These are phyloP conservation scores for Ctenosaura bakeri DNA, from an alignment of 2,797 vertebrate species.

Conservation along the genomic window DNA sequence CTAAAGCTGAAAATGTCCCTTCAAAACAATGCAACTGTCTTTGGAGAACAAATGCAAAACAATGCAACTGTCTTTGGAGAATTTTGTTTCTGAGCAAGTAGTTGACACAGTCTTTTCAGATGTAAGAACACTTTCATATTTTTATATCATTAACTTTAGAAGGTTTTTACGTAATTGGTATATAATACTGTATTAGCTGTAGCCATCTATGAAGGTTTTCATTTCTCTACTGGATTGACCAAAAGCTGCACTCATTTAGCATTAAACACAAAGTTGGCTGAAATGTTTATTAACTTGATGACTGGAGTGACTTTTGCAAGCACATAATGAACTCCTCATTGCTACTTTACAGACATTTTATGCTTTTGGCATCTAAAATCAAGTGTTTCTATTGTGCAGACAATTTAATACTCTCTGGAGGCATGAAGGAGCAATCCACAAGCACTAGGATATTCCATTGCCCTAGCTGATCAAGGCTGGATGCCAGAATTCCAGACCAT, in stretches of 20 bases:
- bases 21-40: neutral
- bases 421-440: too few relatives aligned
- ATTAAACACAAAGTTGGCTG: slow-evolving; percentile 32
- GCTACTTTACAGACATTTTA: neutral
- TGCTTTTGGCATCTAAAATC: neutral
- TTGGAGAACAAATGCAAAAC: neutral
- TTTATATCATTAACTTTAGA: neutral
- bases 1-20: slow-evolving; percentile 9
- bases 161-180: slow-evolving; percentile 8
- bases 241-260: neutral
- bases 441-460: too few relatives aligned
- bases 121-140: slow-evolving; percentile 22
- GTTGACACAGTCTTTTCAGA: neutral
- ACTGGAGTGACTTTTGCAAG: slow-evolving; percentile 13
- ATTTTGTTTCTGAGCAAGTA: neutral
- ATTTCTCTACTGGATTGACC: slow-evolving; percentile 36
- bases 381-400: slow-evolving; percentile 13
- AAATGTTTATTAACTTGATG: neutral
- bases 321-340: neutral
- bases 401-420: neutral
- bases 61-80: neutral
- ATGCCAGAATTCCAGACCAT: too few relatives aligned
- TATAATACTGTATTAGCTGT: slow-evolving; percentile 51
- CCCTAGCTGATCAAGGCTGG: too few relatives aligned
- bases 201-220: slow-evolving; percentile 6